A percentile compares a stretch with the other conserved stretches of the same genome.
phyloP scores from a whole-genome alignment of 2,113 vertebrate genomes.

The Phyllostomus discolor region DNA sequence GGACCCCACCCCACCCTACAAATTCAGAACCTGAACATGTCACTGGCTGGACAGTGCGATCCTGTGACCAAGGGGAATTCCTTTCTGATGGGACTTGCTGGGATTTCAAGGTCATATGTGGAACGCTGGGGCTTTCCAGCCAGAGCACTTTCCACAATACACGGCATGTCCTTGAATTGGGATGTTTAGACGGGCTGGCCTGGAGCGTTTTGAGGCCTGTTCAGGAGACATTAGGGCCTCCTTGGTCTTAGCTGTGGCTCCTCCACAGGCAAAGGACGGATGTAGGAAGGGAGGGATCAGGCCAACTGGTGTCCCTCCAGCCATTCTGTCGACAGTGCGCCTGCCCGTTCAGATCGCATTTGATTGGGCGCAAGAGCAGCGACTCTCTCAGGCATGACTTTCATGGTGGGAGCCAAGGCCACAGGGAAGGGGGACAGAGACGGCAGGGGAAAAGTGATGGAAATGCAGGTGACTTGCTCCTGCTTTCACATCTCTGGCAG shows the following conservation, averaged over 20 bases:
- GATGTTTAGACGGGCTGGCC: neutral
- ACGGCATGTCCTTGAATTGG: fast-evolving
- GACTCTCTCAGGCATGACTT: neutral
- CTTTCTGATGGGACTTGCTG: neutral
- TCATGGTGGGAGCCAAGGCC: neutral
- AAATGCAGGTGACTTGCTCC: neutral
- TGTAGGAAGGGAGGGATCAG: neutral
- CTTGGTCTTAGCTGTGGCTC: neutral
- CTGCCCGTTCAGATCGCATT: neutral
- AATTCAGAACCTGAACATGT: neutral
- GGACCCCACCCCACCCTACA: fast-evolving
- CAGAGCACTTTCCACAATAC: neutral
- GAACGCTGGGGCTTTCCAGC: conserved; percentile 9
- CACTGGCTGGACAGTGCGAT: neutral
- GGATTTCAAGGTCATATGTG: neutral
- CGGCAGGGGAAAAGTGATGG: fast-evolving
- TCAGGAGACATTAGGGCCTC: neutral
- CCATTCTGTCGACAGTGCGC: neutral
- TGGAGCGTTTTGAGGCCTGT: neutral
- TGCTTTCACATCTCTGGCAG: neutral
- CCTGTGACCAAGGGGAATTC: neutral
- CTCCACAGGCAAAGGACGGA: neutral
- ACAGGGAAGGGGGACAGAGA: neutral
- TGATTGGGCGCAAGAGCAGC: neutral
- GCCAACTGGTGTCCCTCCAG: neutral